phyloP scores from a whole-genome alignment of 2,113 vertebrate genomes.

The Nyctibius bracteatus region DNA sequence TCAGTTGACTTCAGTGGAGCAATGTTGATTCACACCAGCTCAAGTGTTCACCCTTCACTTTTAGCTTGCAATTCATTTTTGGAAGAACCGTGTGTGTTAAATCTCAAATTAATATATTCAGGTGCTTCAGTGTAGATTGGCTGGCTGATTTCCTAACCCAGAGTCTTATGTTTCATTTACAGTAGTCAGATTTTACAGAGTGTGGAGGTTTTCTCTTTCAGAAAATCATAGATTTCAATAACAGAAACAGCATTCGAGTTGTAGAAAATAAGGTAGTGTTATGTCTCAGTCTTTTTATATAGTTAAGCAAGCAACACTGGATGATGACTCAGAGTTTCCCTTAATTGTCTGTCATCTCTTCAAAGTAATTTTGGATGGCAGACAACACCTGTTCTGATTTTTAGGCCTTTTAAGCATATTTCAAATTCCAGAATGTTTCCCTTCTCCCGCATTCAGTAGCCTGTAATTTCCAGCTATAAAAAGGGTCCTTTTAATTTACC shows the following conservation, averaged over 20 bases:
- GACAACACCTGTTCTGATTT: neutral
- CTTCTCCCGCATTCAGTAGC: neutral
- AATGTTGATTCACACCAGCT: neutral
- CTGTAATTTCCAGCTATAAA: slow-evolving; percentile 30
- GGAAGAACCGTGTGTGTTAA: neutral
- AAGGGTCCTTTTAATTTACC: neutral
- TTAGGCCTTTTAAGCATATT: neutral
- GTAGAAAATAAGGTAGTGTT: neutral
- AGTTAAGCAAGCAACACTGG: neutral
- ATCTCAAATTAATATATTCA: neutral
- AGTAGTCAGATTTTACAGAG: neutral
- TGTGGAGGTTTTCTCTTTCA: neutral
- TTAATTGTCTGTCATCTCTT: neutral
- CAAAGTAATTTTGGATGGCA: neutral
- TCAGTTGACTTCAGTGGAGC: neutral
- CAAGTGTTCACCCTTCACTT: neutral
- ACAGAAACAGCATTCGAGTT: neutral
- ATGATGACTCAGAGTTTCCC: slow-evolving; percentile 5
- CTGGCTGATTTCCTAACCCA: neutral
- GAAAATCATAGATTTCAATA: neutral
- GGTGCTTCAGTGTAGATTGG: neutral
- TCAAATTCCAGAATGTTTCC: slow-evolving; percentile 1
- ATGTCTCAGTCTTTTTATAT: neutral
- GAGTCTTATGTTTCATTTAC: neutral
- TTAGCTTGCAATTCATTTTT: neutral